These are phyloP conservation scores for Leptinotarsa defecta DNA, from an alignment of 1,140 invertebrate species.

Conservation along the genomic window DNA sequence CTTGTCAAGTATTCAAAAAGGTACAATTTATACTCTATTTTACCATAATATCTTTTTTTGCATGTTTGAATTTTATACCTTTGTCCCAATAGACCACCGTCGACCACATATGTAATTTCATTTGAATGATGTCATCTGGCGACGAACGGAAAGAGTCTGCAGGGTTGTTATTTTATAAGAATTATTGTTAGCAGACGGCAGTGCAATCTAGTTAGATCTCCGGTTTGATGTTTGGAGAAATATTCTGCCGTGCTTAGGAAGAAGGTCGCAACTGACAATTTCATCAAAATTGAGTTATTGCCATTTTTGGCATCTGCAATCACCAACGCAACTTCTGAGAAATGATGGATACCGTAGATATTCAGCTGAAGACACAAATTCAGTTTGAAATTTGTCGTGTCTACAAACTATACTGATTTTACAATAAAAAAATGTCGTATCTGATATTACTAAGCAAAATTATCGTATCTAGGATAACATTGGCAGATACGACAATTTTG, in stretches of 20 bases:
- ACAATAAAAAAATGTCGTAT: conserved; percentile 18
- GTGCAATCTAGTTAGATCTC: no score
- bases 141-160: no score
- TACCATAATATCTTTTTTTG: no score
- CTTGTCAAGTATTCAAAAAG: no score
- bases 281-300: conserved; percentile 12
- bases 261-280: conserved; percentile 10
- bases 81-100: no score
- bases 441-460: conserved; percentile 25
- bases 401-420: conserved; percentile 11
- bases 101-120: no score
- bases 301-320: conserved; percentile 14
- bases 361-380: conserved; percentile 17
- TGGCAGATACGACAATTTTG: conserved; percentile 16
- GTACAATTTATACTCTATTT: no score
- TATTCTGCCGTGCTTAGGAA: conserved; percentile 4
- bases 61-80: no score
- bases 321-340: conserved; percentile 12
- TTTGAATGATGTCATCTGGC: no score
- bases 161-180: no score
- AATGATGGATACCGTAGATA: conserved; percentile 10
- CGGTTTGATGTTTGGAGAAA: no score
- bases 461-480: conserved; percentile 14
- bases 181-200: no score
- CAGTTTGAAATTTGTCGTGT: conserved; percentile 14